These are phyloP conservation scores for Pardosa pseudoannulata DNA, from an alignment of 2,888 invertebrate genomes.

Conservation along the genomic window DNA sequence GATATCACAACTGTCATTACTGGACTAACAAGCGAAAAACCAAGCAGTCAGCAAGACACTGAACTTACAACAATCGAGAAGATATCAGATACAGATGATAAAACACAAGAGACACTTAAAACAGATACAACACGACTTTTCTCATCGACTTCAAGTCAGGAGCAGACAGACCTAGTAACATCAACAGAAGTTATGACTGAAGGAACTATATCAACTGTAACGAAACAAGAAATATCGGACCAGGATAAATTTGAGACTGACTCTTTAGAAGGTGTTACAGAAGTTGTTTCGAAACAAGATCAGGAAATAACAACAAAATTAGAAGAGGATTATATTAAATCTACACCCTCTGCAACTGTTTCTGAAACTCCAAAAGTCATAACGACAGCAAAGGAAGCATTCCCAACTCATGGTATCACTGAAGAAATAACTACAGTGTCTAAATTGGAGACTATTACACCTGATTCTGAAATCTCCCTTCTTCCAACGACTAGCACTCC, in stretches of 20 bases:
- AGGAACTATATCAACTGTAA: neutral
- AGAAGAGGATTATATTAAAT: conserved; percentile 56
- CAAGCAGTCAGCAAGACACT: neutral
- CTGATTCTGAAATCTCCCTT: neutral
- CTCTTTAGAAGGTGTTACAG: neutral
- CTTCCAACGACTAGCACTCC: too few species aligned
- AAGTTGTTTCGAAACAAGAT: neutral
- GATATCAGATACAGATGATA: neutral
- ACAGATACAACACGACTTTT: neutral
- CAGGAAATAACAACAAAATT: neutral
- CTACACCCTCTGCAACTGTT: conserved; percentile 40
- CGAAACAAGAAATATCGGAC: conserved; percentile 3
- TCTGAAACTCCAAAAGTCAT: conserved; percentile 69
- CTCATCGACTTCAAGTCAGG: neutral
- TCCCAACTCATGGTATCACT: too few species aligned
- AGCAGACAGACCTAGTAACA: neutral
- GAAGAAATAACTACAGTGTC: neutral
- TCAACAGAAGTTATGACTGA: neutral
- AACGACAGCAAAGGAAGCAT: conserved; percentile 61
- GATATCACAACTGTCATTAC: neutral
- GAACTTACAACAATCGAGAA: neutral
- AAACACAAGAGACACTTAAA: neutral
- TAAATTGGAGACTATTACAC: neutral
- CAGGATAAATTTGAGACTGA: too few species aligned
- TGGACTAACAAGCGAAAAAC: neutral